Evolutionary conservation across 64 coral and sea anemone genomes (phyloP), one percentile per base, ranked within the genome.

Genomic region (Actinia tenebrosa): DNA sequence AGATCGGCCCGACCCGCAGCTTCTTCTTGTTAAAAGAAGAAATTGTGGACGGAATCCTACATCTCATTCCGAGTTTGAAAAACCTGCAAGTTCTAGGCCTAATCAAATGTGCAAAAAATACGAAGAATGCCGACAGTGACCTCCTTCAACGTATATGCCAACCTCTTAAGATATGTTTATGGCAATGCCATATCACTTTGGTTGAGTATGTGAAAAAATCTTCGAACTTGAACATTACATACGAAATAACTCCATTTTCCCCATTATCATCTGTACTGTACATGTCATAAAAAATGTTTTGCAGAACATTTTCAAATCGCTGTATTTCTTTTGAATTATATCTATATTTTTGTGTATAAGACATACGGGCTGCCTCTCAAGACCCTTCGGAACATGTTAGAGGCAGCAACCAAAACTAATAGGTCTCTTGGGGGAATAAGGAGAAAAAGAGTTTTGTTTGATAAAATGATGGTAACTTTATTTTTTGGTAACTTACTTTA

Each of bases 151-250:
- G 17, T 17, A 64, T 11, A 19, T 64, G 61, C 61, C 61, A 64
- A 64, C 61, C 61, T 64, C 61, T 64, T 13, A 64, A 64, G 61
- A 64, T 64, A 64, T 64, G 61, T 64, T 64, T 64, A 64, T 64
- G 61, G 61, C 61, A 64, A 15, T 64, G 61, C 11, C 61, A 64
- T 64, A 64, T 64, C 17, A 64, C 61, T 64, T 16, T 64, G 61
- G 61, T 64, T 64, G 61, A 64, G 15, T 64, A 64, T 64, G 61
- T 64, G 61, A 64, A 64, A 64, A 16, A 16, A 64, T 64, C 61
- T 64, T 64, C 11, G 61, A 64, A 64, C 61, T 16, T 16, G 61
- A 64, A 64, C 61, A 64, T 64, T 22, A 64, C 61, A 15, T 64
- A 19, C 61, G 19, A 64, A 64, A 64, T 64, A 17, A 64, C 61